Evolutionary conservation across 2,113 vertebrate species (phyloP), one percentile per base, ranked within the genome.

Genomic region (Egretta garzetta): DNA sequence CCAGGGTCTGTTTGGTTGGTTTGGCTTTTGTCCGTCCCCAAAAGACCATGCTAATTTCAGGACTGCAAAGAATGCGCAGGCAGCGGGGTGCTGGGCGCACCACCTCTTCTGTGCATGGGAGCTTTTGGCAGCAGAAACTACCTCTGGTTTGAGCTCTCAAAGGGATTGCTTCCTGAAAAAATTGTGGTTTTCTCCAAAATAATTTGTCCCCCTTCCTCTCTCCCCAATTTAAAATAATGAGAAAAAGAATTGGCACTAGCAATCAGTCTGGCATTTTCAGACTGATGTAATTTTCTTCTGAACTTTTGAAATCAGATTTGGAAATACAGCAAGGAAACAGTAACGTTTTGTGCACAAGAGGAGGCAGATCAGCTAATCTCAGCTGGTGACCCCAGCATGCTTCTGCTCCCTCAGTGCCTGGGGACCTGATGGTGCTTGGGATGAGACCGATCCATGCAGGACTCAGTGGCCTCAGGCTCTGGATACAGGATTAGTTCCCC

Each of bases 251-350:
- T 74, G 32, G 23, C 47, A 62, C 33, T 3, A 1, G 3, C 55
- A 84, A 5, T 94, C 75, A 9, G 37, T 66, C 56, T 95, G 52
- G 19, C 23, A 72, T 97, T 96, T 97, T 86, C 35, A 74, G 21
- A 63, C 27, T 30, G 32, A 82, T 86, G 16, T 79, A n/a, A 58
- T 85, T 92, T 90, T 93, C 43, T 53, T 80, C 55, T n/a, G 6
- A 93, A 86, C 27, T 80, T 95, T 82, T 47, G 39, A 87, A 96
- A 88, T 92, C 52, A 60, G 24, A 43, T 91, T 93, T 56, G 52
- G 76, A 73, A 94, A 64, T 18, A 41, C 33, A 63, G 66, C n/a
- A 22, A 79, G 70, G 47, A 66, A 96, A 50, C 64, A 74, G 28
- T 45, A 47, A 37, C 27, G 6, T 77, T 96, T 32, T 84, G 53